Percentiles rank a stretch among this genome's conserved stretches.
These are phyloP conservation scores for Corynorhinus townsendii DNA, from an alignment of 2,113 vertebrate species.

Conservation along the genomic window DNA sequence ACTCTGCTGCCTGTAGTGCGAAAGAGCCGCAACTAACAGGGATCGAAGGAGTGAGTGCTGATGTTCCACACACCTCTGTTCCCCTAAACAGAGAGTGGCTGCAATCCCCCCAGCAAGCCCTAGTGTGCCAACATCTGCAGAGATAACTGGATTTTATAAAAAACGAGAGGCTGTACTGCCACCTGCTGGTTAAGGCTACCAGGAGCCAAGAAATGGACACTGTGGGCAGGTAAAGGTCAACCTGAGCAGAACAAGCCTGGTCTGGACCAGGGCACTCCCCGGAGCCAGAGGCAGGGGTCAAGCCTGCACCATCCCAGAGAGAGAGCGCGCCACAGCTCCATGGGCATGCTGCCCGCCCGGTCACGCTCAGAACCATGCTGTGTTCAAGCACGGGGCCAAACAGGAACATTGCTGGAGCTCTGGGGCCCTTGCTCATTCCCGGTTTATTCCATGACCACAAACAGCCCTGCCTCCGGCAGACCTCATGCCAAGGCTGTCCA, in stretches of 20 bases:
- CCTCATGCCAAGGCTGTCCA: background rate
- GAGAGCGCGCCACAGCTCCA: accelerated
- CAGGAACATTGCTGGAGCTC: background rate
- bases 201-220: accelerated
- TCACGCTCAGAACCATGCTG: accelerated
- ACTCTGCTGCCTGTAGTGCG: accelerated
- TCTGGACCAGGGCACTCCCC: no score
- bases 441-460: accelerated
- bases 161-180: background rate
- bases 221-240: accelerated
- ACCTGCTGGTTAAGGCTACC: background rate
- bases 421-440: background rate
- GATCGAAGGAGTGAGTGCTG: accelerated
- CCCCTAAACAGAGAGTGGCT: accelerated
- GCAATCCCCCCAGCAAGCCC: accelerated
- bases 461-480: accelerated
- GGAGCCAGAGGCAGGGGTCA: accelerated
- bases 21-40: accelerated
- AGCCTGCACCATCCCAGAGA: accelerated
- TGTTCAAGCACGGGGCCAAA: background rate
- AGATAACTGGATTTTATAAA: accelerated
- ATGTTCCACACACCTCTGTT: background rate
- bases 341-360: accelerated
- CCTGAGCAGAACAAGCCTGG: background rate
- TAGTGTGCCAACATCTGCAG: accelerated